Base-by-base conservation (phyloP, 2,113 vertebrate species). In the Saguinus imperator region DNA sequence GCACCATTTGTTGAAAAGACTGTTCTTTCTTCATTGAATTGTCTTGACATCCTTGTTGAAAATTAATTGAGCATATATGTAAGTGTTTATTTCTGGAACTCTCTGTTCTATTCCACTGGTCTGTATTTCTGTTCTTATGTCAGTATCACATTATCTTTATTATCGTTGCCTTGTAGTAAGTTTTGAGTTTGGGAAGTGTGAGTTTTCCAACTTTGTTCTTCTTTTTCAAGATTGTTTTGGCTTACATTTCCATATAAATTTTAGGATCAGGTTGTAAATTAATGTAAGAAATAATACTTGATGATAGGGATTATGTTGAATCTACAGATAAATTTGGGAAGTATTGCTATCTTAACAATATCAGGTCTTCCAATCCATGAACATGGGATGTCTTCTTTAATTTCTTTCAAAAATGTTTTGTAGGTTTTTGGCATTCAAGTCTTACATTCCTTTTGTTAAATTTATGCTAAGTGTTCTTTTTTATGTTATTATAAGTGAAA, bases 381-480 rank as follows among this genome's bases (percentile, higher is more conserved):
- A 84, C 13, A 55, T 84, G 21, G n/a, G 13, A 82, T 76, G 21
- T 73, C 43, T 75, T 94, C 12, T 73, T 83, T 92, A 55, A 68
- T 87, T 70, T 80, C 61, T 94, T 86, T 89, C 57, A 70, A 89
- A 91, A 68, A 55, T 32, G 17, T 88, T 87, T 80, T 91, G 9
- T 64, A 66, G 14, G 50, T 79, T 89, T 86, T 94, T 37, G 14
- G 8, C 37, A 14, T 92, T 32, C 5, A 89, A 61, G 37, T 27
- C 35, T 85, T 82, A 43, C 1, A 85, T 80, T 94, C 50, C 25
- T 84, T 96, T 89, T 64, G 40, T 7, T 77, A 87, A 81, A 23
- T 76, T 88, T 89, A n/a, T 72, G 89, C 57, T 37, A 72, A 66
- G 29, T 87, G 70, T 86, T 95, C 72, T 93, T 76, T 93, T 86